Conservation (phyloP, 1,140 invertebrate species). For the Sycobia sp. region DNA sequence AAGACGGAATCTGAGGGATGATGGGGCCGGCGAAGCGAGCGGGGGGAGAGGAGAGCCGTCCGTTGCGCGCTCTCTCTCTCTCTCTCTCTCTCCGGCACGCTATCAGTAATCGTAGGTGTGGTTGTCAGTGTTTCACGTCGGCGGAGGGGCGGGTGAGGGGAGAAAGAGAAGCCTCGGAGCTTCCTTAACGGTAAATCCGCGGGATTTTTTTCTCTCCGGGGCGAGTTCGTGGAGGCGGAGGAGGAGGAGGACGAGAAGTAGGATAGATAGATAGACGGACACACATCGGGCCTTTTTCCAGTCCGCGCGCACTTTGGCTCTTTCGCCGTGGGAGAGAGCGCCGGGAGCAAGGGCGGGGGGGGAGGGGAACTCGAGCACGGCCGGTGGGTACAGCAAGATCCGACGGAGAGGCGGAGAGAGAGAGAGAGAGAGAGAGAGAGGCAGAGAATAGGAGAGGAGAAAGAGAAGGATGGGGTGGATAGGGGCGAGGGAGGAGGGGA, state of each 20-base stretch:
- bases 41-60: too few species aligned
- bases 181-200: conserved; percentile 30
- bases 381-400: too few species aligned
- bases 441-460: too few species aligned
- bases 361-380: conserved; percentile 34
- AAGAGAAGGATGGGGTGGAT: too few species aligned
- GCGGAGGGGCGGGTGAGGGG: too few species aligned
- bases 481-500: conserved; percentile 3
- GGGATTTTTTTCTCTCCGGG: conserved; percentile 24
- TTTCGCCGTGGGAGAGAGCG: too few species aligned
- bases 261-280: not conserved
- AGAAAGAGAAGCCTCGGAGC: conserved; percentile 21
- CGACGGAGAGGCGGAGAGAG: not conserved
- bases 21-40: too few species aligned
- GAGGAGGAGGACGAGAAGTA: too few species aligned
- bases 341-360: too few species aligned
- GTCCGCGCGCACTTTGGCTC: conserved; percentile 10
- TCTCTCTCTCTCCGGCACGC: conserved; percentile 3
- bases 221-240: not conserved
- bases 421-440: conserved; percentile 7
- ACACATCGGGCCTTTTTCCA: conserved; percentile 13
- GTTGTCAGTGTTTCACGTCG: conserved; percentile 21
- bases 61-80: too few species aligned
- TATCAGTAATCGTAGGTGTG: conserved; percentile 31
- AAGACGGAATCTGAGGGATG: too few species aligned